Conservation (phyloP, 2,797 vertebrate genomes). For the Hybognathus amarus region DNA sequence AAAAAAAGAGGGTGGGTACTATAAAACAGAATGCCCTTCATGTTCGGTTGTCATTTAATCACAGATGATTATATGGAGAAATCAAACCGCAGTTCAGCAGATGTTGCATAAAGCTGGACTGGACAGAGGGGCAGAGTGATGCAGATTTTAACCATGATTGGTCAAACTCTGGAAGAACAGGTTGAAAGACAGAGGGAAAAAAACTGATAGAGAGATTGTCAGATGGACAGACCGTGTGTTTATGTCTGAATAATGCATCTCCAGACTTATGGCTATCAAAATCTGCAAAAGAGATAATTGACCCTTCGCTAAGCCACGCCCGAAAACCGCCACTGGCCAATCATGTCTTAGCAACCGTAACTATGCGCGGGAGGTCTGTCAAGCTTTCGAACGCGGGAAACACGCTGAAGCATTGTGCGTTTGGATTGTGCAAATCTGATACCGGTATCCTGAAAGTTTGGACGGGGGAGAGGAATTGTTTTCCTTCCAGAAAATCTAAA, state of each 20-base stretch:
- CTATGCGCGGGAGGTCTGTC: too few relatives aligned
- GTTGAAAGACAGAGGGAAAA: background rate
- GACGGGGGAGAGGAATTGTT: too few relatives aligned
- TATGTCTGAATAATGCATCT: constrained; percentile 13
- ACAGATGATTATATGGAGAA: constrained; percentile 60
- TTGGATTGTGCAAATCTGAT: too few relatives aligned
- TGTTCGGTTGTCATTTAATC: constrained; percentile 68
- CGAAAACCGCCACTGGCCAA: too few relatives aligned
- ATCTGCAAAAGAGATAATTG: background rate
- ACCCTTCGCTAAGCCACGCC: too few relatives aligned
- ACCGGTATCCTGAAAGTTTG: too few relatives aligned
- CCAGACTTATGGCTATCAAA: background rate
- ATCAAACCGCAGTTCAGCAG: constrained; percentile 70
- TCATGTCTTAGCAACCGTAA: too few relatives aligned
- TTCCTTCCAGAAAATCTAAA: too few relatives aligned
- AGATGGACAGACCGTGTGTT: background rate
- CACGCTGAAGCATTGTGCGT: too few relatives aligned
- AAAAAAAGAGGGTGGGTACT: constrained; percentile 37
- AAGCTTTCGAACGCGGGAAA: too few relatives aligned
- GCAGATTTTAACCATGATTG: background rate
- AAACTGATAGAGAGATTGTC: background rate
- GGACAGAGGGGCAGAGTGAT: constrained; percentile 47
- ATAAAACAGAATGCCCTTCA: constrained; percentile 64
- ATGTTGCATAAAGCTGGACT: constrained; percentile 71
- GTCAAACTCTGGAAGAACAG: background rate